phyloP scores from a whole-genome alignment of 2,888 invertebrate species.

The Zele albiditarsus region DNA sequence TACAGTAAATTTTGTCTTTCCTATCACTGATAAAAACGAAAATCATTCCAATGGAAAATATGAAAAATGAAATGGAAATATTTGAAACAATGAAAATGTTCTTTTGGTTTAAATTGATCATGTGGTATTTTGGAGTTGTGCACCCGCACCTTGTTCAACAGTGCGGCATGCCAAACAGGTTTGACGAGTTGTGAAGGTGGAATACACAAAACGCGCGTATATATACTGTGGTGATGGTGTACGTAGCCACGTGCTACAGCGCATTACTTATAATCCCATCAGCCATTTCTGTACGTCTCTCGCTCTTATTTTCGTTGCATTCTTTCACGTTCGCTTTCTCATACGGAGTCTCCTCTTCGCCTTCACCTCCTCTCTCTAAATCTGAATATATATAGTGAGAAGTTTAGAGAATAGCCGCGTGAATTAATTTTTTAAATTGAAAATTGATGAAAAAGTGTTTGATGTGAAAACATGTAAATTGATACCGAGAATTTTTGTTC shows the following conservation, averaged over 20 bases:
- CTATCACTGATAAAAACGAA: too few species aligned
- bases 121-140: slow-evolving; percentile 34
- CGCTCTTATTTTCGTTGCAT: slow-evolving; percentile 31
- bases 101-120: slow-evolving; percentile 47
- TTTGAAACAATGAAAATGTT: slow-evolving; percentile 38
- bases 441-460: too few species aligned
- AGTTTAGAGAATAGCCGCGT: too few species aligned
- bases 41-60: background rate
- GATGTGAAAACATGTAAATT: too few species aligned
- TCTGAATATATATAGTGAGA: too few species aligned
- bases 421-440: too few species aligned
- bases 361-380: too few species aligned
- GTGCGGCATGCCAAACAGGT: slow-evolving; percentile 63
- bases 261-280: slow-evolving; percentile 72
- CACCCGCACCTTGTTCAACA: slow-evolving; percentile 31
- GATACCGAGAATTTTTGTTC: too few species aligned
- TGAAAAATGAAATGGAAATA: background rate
- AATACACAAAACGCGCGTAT: slow-evolving; percentile 55
- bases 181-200: slow-evolving; percentile 68
- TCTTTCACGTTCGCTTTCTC: slow-evolving; percentile 37
- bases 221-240: background rate
- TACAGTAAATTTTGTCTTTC: too few species aligned
- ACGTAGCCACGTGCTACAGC: slow-evolving; percentile 68
- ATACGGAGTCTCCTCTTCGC: background rate
- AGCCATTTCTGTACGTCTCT: slow-evolving; percentile 52